A percentile compares a stretch with the other conserved stretches of the same genome.
phyloP scores from a whole-genome alignment of 2,113 vertebrate genomes.

The Canis aureus region DNA sequence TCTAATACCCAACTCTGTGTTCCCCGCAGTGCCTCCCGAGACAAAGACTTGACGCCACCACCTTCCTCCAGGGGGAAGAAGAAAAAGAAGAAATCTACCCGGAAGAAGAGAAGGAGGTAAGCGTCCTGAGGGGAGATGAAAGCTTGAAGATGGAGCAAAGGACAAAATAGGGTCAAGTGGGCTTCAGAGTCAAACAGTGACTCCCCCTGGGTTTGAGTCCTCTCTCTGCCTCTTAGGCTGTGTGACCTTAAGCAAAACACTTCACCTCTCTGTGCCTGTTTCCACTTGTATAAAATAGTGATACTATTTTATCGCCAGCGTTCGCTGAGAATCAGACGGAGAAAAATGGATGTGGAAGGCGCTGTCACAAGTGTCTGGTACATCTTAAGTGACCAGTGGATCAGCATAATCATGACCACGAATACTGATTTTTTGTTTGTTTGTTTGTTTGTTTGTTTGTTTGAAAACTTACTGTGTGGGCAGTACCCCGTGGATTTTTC shows the following conservation, averaged over 20 bases:
- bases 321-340: background rate
- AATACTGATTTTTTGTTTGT: background rate
- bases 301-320: background rate
- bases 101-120: slow-evolving; percentile 94
- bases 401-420: background rate
- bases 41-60: slow-evolving; percentile 84
- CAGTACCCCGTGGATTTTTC: background rate
- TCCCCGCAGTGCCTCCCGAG: slow-evolving; percentile 85
- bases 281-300: background rate
- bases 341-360: background rate
- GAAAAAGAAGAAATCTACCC: slow-evolving; percentile 96
- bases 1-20: background rate
- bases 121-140: background rate
- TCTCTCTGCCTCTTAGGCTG: background rate
- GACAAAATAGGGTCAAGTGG: rapidly evolving
- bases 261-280: background rate
- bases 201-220: background rate
- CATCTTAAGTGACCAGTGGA: background rate
- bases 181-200: background rate
- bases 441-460: background rate
- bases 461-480: background rate
- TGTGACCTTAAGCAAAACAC: background rate
- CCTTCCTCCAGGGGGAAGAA: slow-evolving; percentile 90
- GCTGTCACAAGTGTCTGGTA: background rate
- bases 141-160: background rate